phyloP scores from a whole-genome alignment of 2,888 invertebrate species.

The Cosmopolites sordidus region DNA sequence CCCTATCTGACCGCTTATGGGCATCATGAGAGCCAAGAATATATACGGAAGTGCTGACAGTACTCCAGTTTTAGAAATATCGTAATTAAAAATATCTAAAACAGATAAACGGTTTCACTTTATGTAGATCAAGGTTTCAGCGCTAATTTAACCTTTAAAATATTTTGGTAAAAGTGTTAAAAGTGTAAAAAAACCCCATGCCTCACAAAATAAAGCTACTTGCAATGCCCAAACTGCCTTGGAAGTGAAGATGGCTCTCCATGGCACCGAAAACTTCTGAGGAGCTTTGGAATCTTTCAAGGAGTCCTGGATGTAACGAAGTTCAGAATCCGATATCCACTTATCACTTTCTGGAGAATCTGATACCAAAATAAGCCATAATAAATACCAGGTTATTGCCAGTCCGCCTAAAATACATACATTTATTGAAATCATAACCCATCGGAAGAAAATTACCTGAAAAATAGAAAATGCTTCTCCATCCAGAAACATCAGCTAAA shows the following conservation, averaged over 20 bases:
- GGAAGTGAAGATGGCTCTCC: slow-evolving; percentile 71
- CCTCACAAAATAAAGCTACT: slow-evolving; percentile 79
- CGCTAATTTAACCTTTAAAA: slow-evolving; percentile 26
- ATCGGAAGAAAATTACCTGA: slow-evolving; percentile 45
- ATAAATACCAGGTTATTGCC: slow-evolving; percentile 66
- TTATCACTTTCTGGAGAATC: slow-evolving; percentile 74
- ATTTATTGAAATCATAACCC: background rate
- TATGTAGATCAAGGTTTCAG: too few species aligned
- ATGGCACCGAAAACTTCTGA: slow-evolving; percentile 58
- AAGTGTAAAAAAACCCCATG: slow-evolving; percentile 86
- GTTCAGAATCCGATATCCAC: slow-evolving; percentile 65
- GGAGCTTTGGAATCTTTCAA: slow-evolving; percentile 51
- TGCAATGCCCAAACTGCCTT: slow-evolving; percentile 80
- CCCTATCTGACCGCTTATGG: slow-evolving; percentile 75
- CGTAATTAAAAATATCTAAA: slow-evolving; percentile 20
- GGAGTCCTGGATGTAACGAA: slow-evolving; percentile 65
- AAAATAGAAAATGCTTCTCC: slow-evolving; percentile 78
- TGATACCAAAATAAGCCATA: slow-evolving; percentile 67
- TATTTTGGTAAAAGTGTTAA: slow-evolving; percentile 21
- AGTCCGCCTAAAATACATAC: slow-evolving; percentile 51
- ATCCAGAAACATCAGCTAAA: slow-evolving; percentile 66
- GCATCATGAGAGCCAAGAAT: slow-evolving; percentile 77
- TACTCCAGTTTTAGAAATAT: slow-evolving; percentile 38
- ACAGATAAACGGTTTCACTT: too few species aligned
- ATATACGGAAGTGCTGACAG: slow-evolving; percentile 83